Percentiles rank a stretch among this genome's conserved stretches.
These are phyloP conservation scores for Mesoclemmys tuberculata DNA, from an alignment of 2,113 vertebrate species.

Conservation along the genomic window DNA sequence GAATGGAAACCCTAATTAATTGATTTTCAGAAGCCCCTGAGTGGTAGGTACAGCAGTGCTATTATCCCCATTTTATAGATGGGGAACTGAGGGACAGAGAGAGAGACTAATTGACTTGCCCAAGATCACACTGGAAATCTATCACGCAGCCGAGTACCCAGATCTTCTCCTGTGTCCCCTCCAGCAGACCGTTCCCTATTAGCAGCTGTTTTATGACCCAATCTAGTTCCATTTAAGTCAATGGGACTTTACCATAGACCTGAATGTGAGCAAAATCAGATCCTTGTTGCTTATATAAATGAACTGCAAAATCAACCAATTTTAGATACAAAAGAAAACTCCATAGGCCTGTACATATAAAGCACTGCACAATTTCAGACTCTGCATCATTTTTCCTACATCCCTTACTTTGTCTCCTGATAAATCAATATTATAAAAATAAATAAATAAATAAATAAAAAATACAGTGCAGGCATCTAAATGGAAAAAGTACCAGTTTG, in stretches of 20 bases:
- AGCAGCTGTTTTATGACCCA: neutral
- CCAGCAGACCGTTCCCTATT: accelerated
- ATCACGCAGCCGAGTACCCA: neutral
- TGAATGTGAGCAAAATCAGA: neutral
- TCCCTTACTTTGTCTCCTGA: slow-evolving; percentile 1
- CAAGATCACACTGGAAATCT: neutral
- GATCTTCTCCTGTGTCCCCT: neutral
- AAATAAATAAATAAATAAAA: slow-evolving; percentile 35
- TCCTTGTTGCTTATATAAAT: neutral
- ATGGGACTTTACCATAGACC: neutral
- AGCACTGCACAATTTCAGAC: neutral
- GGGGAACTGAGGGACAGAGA: neutral
- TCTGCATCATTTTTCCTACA: neutral
- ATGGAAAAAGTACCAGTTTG: slow-evolving; percentile 23
- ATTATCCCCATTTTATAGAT: neutral
- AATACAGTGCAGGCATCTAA: neutral
- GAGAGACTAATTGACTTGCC: neutral
- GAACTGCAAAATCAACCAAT: neutral
- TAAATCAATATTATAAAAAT: slow-evolving; percentile 60
- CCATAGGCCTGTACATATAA: neutral
- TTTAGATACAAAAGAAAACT: slow-evolving; percentile 25
- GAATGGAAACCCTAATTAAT: neutral
- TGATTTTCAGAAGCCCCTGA: neutral
- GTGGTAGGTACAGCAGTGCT: neutral
- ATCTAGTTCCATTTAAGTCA: neutral